Conservation (phyloP, 2,797 vertebrate species). For the Fistularia tabacaria region DNA sequence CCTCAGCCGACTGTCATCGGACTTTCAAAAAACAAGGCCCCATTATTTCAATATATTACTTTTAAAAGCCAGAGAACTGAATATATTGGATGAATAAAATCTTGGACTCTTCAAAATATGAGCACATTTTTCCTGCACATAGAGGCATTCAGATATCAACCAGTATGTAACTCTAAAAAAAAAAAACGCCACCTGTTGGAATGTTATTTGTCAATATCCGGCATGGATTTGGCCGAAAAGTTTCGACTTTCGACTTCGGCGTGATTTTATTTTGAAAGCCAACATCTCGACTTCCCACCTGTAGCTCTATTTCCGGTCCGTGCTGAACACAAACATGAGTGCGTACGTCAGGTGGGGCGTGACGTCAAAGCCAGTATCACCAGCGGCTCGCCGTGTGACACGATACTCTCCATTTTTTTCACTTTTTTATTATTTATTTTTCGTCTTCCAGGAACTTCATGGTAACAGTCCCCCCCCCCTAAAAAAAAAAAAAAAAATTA, state of each 20-base stretch:
- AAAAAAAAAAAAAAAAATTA: not conserved
- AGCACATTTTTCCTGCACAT: no score
- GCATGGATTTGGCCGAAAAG: no score
- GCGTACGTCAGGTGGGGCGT: constrained; percentile 61
- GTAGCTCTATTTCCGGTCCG: not conserved
- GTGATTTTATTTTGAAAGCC: constrained; percentile 42
- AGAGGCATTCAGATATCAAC: no score
- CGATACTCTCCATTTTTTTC: constrained; percentile 3
- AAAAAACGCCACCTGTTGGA: no score
- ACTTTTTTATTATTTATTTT: not conserved
- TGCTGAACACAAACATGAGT: constrained; percentile 16
- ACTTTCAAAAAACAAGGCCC: no score
- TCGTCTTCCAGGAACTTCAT: not conserved
- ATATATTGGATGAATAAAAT: no score
- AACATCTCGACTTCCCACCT: not conserved
- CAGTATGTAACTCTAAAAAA: no score
- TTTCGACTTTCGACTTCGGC: not conserved
- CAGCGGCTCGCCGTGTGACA: constrained; percentile 35
- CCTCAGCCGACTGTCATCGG: no score
- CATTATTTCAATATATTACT: no score
- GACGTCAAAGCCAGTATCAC: constrained; percentile 56
- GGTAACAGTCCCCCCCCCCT: not conserved
- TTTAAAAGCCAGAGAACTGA: no score
- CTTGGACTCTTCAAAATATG: no score
- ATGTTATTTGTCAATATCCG: no score